phyloP scores from a whole-genome alignment of 2,113 vertebrate genomes.

The Pangasianodon hypophthalmus region DNA sequence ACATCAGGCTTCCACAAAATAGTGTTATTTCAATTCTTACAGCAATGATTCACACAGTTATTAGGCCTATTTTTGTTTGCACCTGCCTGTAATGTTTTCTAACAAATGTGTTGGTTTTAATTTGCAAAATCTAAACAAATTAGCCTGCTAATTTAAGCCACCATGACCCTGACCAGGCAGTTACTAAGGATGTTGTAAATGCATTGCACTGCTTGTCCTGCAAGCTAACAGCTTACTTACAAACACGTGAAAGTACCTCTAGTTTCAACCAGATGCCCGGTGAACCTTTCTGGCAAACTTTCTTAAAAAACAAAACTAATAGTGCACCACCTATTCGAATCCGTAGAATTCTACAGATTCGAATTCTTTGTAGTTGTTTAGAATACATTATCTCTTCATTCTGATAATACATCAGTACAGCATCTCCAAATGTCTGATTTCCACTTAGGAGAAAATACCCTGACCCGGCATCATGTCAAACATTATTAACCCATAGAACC shows the following conservation, averaged over 20 bases:
- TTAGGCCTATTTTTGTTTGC: not conserved
- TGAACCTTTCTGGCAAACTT: not conserved
- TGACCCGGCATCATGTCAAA: not conserved
- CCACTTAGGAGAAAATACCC: not conserved
- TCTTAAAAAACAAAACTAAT: too few relatives aligned
- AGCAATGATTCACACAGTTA: not conserved
- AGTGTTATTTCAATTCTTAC: not conserved
- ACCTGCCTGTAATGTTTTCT: not conserved
- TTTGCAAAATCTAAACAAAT: not conserved
- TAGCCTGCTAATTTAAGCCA: not conserved
- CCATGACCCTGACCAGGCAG: not conserved
- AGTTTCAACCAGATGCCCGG: not conserved
- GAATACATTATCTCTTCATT: not conserved
- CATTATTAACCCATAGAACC: slow-evolving; percentile 30
- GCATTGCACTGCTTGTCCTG: not conserved
- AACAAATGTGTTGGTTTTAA: not conserved
- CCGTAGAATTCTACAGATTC: not conserved
- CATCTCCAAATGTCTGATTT: not conserved
- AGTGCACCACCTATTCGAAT: not conserved
- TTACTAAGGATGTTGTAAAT: not conserved
- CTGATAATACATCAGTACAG: not conserved
- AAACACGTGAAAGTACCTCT: not conserved
- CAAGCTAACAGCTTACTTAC: not conserved
- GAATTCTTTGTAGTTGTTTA: not conserved
- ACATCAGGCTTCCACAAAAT: not conserved